phyloP scores from a whole-genome alignment of 2,113 vertebrate species.

The Actinemys pallida region DNA sequence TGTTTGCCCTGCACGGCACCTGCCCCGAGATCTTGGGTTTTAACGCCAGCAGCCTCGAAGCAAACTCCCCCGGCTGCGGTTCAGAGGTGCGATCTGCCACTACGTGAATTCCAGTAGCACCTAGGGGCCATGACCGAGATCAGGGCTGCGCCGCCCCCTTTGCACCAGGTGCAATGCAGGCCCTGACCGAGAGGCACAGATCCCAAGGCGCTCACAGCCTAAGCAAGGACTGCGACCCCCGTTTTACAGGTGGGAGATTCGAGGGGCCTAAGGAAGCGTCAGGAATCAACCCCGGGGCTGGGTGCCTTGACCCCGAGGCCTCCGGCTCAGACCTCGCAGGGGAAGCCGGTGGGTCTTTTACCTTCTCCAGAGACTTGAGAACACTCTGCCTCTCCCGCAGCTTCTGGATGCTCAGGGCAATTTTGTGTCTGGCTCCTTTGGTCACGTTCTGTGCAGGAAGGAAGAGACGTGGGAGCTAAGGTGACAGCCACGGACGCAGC shows the following conservation, averaged over 20 bases:
- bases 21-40: background rate
- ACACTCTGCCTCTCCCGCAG: slow-evolving; percentile 90
- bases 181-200: too few species aligned
- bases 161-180: too few species aligned
- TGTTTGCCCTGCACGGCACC: too few species aligned
- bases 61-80: background rate
- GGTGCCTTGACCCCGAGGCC: background rate
- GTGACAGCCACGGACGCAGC: background rate
- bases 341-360: slow-evolving; percentile 46
- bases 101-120: background rate
- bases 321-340: background rate
- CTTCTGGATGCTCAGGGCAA: slow-evolving; percentile 96
- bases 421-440: slow-evolving; percentile 95
- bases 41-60: background rate
- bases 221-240: background rate
- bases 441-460: slow-evolving; percentile 88
- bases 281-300: too few species aligned
- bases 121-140: background rate
- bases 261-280: background rate
- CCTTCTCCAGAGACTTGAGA: slow-evolving; percentile 94
- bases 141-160: too few species aligned
- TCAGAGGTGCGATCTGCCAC: background rate
- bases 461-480: background rate
- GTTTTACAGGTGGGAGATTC: background rate
- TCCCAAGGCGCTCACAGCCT: background rate